Conservation (phyloP, 2,888 invertebrate species). For the Micoletzkya japonica region DNA sequence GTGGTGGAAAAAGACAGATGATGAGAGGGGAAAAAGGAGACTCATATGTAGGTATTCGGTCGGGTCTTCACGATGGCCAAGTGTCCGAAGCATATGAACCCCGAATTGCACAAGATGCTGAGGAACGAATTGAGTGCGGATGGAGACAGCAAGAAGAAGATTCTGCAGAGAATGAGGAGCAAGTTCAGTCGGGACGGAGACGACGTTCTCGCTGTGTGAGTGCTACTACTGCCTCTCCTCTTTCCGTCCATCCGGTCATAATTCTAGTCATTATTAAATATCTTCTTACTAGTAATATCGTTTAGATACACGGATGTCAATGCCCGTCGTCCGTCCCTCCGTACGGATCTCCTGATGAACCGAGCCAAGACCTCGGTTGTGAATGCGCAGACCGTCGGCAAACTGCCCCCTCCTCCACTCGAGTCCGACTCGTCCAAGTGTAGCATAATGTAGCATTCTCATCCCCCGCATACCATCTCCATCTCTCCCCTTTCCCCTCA, state of each 20-base stretch:
- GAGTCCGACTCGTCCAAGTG: conserved; percentile 20
- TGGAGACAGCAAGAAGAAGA: conserved; percentile 35
- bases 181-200: conserved; percentile 40
- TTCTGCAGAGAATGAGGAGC: conserved; percentile 41
- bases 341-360: conserved; percentile 72
- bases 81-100: conserved; percentile 46
- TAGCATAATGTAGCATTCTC: conserved; percentile 1
- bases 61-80: conserved; percentile 35
- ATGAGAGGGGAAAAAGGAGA: background rate
- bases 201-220: conserved; percentile 34
- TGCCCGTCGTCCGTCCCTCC: conserved; percentile 83
- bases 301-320: conserved; percentile 43
- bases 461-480: background rate
- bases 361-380: conserved; percentile 35
- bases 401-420: conserved; percentile 10
- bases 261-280: background rate
- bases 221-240: background rate
- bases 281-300: background rate
- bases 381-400: conserved; percentile 29
- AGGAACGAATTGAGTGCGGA: conserved; percentile 41
- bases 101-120: conserved; percentile 40
- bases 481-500: background rate
- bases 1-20: too few species aligned
- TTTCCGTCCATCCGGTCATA: background rate
- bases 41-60: conserved; percentile 37